A percentile compares a stretch with the other conserved stretches of the same genome.
phyloP scores from a whole-genome alignment of 1,140 invertebrate species.

The Trachymyrmex septentrionalis region DNA sequence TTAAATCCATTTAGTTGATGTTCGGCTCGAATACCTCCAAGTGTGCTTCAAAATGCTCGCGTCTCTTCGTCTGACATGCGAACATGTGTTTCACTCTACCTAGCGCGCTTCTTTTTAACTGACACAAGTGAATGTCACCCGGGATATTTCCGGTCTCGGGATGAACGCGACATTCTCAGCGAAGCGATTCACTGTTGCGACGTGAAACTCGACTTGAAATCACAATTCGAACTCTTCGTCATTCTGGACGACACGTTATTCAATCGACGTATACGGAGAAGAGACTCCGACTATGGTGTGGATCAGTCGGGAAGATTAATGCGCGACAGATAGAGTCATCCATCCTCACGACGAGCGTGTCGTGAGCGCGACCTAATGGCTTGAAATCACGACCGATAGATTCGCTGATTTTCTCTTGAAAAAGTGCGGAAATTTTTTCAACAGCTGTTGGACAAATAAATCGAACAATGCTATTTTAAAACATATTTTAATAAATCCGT shows the following conservation, averaged over 20 bases:
- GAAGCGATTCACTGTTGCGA: conserved; percentile 15
- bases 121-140: conserved; percentile 22
- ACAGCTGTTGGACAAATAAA: neutral
- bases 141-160: conserved; percentile 27
- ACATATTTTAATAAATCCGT: neutral
- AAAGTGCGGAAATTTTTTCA: conserved; percentile 6
- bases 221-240: conserved; percentile 55
- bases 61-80: neutral
- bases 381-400: conserved; percentile 73
- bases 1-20: conserved; percentile 54
- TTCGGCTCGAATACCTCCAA: conserved; percentile 39
- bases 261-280: conserved; percentile 68
- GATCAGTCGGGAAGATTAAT: conserved; percentile 79
- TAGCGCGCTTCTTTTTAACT: conserved; percentile 24
- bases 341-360: conserved; percentile 67
- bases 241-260: conserved; percentile 54
- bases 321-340: conserved; percentile 78
- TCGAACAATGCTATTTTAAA: neutral
- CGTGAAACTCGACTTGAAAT: conserved; percentile 50
- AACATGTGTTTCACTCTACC: conserved; percentile 39
- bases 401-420: neutral
- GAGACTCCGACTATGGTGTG: conserved; percentile 47
- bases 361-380: conserved; percentile 77
- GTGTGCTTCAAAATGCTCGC: neutral
- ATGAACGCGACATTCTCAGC: neutral